Conservation (phyloP, 1,140 invertebrate genomes). For the Parapsyche elsis region DNA sequence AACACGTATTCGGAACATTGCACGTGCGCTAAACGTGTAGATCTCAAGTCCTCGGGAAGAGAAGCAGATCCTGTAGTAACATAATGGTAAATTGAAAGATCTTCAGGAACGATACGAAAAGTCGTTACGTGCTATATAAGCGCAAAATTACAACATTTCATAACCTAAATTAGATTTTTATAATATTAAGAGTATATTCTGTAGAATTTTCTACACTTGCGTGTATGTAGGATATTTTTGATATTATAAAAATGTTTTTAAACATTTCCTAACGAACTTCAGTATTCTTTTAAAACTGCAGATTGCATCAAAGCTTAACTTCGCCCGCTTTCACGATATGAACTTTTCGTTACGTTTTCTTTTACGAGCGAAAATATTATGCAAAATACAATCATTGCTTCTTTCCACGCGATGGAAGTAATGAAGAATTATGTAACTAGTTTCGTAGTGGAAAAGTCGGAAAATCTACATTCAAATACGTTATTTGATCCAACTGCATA, state of each 20-base stretch:
- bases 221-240: too few relatives aligned
- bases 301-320: not conserved
- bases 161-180: not conserved
- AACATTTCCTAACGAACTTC: not conserved
- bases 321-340: too few relatives aligned
- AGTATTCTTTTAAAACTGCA: not conserved
- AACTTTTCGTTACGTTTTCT: too few relatives aligned
- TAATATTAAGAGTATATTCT: not conserved
- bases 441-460: too few relatives aligned
- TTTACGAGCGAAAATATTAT: too few relatives aligned
- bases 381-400: too few relatives aligned
- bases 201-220: too few relatives aligned
- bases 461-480: too few relatives aligned
- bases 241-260: not conserved
- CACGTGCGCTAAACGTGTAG: not conserved
- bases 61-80: not conserved
- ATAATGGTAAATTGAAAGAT: slow-evolving; percentile 40
- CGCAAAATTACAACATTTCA: slow-evolving; percentile 20
- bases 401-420: too few relatives aligned
- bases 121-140: slow-evolving; percentile 1
- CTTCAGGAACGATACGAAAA: slow-evolving; percentile 18
- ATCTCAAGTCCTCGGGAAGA: not conserved
- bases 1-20: not conserved
- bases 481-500: too few relatives aligned
- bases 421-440: too few relatives aligned